Evolutionary conservation across 2,888 invertebrate species (phyloP).

Genomic region (Acanthosoma haemorrhoidale): DNA sequence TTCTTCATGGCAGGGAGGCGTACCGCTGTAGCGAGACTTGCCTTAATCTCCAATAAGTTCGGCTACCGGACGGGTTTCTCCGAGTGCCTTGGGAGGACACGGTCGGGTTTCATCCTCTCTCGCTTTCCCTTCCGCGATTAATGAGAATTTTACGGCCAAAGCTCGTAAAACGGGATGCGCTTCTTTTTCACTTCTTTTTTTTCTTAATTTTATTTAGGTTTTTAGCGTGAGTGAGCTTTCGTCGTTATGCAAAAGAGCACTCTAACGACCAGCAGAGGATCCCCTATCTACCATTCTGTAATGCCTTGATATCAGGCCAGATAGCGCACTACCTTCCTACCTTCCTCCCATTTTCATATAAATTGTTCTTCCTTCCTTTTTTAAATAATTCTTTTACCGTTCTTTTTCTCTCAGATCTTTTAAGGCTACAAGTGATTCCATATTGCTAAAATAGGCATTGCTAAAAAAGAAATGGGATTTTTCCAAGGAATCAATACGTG

Average conservation of each 20-base stretch:
- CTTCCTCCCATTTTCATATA: background rate
- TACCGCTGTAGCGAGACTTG: no score
- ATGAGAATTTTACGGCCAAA: constrained; percentile 7
- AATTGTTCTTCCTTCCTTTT: background rate
- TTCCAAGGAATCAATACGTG: no score
- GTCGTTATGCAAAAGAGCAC: constrained; percentile 3
- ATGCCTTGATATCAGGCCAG: background rate
- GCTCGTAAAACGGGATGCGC: constrained; percentile 12
- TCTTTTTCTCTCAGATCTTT: no score
- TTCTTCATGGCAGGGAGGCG: background rate
- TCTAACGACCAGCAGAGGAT: background rate
- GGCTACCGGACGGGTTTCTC: background rate
- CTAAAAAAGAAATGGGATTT: no score
- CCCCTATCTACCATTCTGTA: background rate
- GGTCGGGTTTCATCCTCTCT: background rate
- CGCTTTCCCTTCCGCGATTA: constrained; percentile 14
- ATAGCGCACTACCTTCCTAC: background rate
- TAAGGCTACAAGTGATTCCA: no score
- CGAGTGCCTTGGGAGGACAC: background rate
- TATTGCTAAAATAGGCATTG: no score
- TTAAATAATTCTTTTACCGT: background rate
- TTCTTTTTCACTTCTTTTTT: background rate
- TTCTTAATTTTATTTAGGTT: constrained; percentile 9
- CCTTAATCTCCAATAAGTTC: background rate
- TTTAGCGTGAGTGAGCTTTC: no score